A percentile compares a stretch with the other conserved stretches of the same genome.
phyloP scores from a whole-genome alignment of 2,888 invertebrate species.

The Pristionchus exspectatus region DNA sequence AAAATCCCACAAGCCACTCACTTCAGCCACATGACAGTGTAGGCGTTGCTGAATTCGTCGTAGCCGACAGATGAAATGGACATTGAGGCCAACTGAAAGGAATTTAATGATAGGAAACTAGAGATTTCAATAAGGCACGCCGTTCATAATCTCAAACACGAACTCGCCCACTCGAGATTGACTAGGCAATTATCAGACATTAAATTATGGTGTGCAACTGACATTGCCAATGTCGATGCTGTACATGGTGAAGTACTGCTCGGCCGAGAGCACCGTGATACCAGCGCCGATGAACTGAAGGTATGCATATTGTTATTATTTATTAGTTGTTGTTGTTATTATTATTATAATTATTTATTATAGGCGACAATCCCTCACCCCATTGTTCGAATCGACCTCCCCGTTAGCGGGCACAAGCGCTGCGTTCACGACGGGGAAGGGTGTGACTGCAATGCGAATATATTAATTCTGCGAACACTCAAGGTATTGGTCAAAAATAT shows the following conservation, averaged over 20 bases:
- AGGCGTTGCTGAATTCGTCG: neutral
- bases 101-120: too few species aligned
- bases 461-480: too few species aligned
- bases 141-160: too few species aligned
- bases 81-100: neutral
- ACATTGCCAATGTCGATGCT: neutral
- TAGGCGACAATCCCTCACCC: neutral
- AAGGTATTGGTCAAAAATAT: too few species aligned
- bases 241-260: conserved; percentile 23
- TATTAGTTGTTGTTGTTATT: too few species aligned
- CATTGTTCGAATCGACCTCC: conserved; percentile 19
- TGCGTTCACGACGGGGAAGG: neutral
- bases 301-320: too few species aligned
- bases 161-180: too few species aligned
- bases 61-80: neutral
- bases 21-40: neutral
- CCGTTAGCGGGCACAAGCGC: neutral
- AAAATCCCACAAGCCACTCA: too few species aligned
- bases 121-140: too few species aligned
- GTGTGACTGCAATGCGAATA: neutral
- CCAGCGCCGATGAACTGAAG: conserved; percentile 4
- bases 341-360: too few species aligned
- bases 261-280: neutral
- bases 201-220: neutral
- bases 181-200: too few species aligned